Conservation (phyloP, 1,140 invertebrate species). For the Aphelinus atriplicis region DNA sequence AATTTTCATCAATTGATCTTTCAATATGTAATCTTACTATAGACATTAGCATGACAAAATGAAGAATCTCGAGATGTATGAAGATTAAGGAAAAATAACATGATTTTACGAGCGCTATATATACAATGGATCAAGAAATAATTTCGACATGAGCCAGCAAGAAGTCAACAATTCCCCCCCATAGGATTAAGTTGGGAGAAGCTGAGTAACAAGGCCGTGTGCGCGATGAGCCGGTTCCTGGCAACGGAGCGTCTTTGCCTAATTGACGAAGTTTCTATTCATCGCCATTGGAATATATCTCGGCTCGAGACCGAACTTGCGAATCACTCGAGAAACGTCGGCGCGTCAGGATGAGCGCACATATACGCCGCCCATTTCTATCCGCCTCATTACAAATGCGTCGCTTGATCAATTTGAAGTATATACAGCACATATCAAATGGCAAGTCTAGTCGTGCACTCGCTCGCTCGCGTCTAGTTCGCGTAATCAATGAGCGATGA, state of each 20-base stretch:
- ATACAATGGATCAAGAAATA: no score
- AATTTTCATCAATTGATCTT: no score
- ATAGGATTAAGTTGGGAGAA: not conserved
- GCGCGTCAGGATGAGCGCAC: not conserved
- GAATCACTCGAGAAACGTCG: slow-evolving; percentile 10
- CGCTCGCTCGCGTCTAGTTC: not conserved
- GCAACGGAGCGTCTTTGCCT: slow-evolving; percentile 11
- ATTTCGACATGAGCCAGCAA: no score
- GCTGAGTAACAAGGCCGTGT: slow-evolving; percentile 8
- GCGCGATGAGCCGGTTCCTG: not conserved
- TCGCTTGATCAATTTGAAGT: slow-evolving; percentile 21
- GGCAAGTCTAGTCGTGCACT: not conserved
- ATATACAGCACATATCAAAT: slow-evolving; percentile 1
- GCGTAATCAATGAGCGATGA: no score
- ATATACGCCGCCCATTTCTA: not conserved
- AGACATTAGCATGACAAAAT: no score
- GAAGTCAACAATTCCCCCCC: no score
- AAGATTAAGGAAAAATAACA: no score
- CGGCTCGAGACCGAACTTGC: not conserved
- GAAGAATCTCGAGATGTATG: no score
- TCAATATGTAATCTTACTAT: no score
- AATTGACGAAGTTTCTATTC: slow-evolving; percentile 32
- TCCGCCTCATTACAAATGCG: not conserved
- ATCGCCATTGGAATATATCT: slow-evolving; percentile 15
- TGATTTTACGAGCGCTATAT: no score